Base-by-base conservation (phyloP, 2,113 vertebrate species). In the Pitta sordida region DNA sequence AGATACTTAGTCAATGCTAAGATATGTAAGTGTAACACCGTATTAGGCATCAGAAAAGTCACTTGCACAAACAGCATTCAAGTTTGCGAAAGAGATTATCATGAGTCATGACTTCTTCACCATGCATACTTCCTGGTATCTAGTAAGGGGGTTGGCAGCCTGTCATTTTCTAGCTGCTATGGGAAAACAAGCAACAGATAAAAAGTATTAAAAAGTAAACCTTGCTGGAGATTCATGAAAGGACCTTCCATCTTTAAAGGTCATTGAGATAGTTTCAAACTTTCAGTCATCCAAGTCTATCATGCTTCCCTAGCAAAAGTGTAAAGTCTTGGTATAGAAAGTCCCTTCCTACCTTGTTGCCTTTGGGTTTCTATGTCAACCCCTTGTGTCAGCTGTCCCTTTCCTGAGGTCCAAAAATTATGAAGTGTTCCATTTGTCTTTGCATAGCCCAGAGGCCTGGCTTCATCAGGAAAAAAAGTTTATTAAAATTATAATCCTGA, bases 181-280 rank as follows among this genome's bases (percentile, higher is more conserved):
- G 62, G 90, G 80, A 94, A 92, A 91, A 65, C 29, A 88, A 88
- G 26, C 41, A 90, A 86, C 79, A 93, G 75, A 95, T 76, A 70
- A 96, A 88, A 95, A 91, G 23, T 80, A 80, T 83, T 90, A 62
- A 93, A 93, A 93, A 90, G 80, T 58, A 83, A 95, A 88, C 32
- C 46, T 90, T 86, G 41, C 29, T 30, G 5, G 51, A 91, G 41
- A 23, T 58, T 95, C 29, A 24, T 92, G 48, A 91, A 65, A 90
- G 52, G 44, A 90, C 24, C 27, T 36, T 79, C 53, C 65, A 16
- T 81, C 60, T 92, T 63, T 26, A 70, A 93, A 78, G 29, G 60
- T n/a, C 5, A 2, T 12, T 63, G n/a, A 88, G 27, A 44, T 46
- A 79, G 53, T 93, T 76, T 96, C 90, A 91, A 85, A 32, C 53